Evolutionary conservation across 92 coral and sea anemone species (phyloP).

Genomic region (Porites cylindrica): DNA sequence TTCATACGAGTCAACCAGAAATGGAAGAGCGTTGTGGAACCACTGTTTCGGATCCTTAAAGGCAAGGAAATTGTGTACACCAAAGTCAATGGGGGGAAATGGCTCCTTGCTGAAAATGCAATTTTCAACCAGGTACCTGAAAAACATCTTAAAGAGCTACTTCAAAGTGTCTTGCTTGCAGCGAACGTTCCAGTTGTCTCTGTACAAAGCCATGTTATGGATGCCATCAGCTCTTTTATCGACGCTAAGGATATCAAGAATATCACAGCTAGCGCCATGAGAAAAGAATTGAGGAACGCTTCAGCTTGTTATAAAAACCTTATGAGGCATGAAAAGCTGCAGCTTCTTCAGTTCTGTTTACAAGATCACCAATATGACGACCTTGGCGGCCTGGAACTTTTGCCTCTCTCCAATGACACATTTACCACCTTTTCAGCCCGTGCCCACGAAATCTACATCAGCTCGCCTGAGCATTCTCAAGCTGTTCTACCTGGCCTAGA

Average conservation of each 20-base stretch:
- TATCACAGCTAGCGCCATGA: constrained; percentile 3
- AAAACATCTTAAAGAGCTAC: constrained; percentile 26
- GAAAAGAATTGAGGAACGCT: background rate
- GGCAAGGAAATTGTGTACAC: constrained; percentile 46
- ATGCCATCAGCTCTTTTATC: background rate
- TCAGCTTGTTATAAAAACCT: constrained; percentile 35
- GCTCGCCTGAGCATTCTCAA: constrained; percentile 68
- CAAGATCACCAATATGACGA: constrained; percentile 49
- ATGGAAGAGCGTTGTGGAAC: constrained; percentile 53
- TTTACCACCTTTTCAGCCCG: constrained; percentile 54
- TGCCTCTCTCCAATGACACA: constrained; percentile 72
- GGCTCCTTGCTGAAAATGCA: constrained; percentile 57
- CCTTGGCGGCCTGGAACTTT: constrained; percentile 67
- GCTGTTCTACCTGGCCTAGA: constrained; percentile 77
- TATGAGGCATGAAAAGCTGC: constrained; percentile 47
- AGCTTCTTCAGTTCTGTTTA: constrained; percentile 72
- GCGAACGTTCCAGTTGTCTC: constrained; percentile 64
- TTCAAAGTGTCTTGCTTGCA: constrained; percentile 38
- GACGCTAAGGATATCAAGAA: background rate
- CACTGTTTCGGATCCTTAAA: constrained; percentile 36
- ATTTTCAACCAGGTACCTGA: constrained; percentile 29
- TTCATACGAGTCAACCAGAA: constrained; percentile 52
- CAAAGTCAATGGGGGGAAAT: constrained; percentile 54
- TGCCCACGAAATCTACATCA: constrained; percentile 49
- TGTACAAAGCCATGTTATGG: constrained; percentile 53